Conservation (phyloP, 1,140 invertebrate species). For the Atopsyche davidsoni region DNA sequence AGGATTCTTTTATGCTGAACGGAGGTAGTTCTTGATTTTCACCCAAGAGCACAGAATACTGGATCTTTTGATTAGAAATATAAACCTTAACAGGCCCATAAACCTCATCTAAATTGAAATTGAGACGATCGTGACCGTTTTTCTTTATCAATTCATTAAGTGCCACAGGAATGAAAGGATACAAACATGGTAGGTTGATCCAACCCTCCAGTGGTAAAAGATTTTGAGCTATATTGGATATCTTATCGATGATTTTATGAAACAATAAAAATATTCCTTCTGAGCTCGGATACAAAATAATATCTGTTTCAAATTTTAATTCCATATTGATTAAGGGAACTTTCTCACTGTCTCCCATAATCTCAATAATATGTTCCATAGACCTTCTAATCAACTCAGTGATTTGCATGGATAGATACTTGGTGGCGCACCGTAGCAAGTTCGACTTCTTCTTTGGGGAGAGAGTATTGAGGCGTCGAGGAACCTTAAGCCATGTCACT, state of each 20-base stretch:
- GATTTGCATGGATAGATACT: conserved; percentile 46
- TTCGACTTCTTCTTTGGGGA: conserved; percentile 35
- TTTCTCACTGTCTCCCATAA: conserved; percentile 35
- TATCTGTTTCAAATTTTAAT: conserved; percentile 45
- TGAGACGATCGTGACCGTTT: conserved; percentile 39
- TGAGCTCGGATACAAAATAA: conserved; percentile 44
- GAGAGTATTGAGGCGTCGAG: conserved; percentile 39
- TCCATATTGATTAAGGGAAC: conserved; percentile 40
- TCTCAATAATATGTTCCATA: conserved; percentile 40
- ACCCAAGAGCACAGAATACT: conserved; percentile 37
- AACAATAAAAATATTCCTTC: conserved; percentile 42
- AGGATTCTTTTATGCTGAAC: too few species aligned
- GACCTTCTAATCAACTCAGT: conserved; percentile 47
- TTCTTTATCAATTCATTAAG: conserved; percentile 43
- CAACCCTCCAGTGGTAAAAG: conserved; percentile 47
- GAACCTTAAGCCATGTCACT: conserved; percentile 42
- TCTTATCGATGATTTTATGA: conserved; percentile 41
- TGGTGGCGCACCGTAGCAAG: conserved; percentile 42
- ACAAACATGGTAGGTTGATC: conserved; percentile 38
- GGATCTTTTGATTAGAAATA: conserved; percentile 35
- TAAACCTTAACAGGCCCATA: conserved; percentile 39
- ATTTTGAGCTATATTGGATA: conserved; percentile 43
- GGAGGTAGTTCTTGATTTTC: conserved; percentile 23
- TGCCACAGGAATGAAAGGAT: conserved; percentile 39
- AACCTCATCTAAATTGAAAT: conserved; percentile 37